These are phyloP conservation scores for Syngnathus rostellatus DNA, from an alignment of 2,797 vertebrate species.

Conservation along the genomic window DNA sequence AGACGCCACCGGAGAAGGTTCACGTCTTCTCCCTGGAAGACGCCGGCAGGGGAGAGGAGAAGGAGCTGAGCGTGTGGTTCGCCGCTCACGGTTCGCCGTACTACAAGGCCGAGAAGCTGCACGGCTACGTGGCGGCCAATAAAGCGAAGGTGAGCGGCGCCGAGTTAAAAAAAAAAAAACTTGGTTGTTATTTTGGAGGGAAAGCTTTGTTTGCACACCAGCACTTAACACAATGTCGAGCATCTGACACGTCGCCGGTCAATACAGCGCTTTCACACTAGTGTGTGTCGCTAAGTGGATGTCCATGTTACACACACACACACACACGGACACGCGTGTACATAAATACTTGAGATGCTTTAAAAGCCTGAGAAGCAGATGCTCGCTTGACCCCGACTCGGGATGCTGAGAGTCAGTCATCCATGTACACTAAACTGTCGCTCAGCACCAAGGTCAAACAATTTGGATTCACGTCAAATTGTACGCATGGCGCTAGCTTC, in stretches of 20 bases:
- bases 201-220: not conserved
- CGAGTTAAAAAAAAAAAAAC: not conserved
- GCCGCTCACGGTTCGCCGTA: slow-evolving; percentile 70
- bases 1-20: slow-evolving; percentile 61
- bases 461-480: not conserved
- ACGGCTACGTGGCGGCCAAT: slow-evolving; percentile 72
- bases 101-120: slow-evolving; percentile 77
- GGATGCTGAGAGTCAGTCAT: slow-evolving; percentile 10
- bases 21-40: slow-evolving; percentile 77
- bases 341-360: slow-evolving; percentile 50
- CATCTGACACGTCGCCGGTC: not conserved
- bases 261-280: not conserved
- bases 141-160: slow-evolving; percentile 65
- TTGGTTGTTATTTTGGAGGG: not conserved
- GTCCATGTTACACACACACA: slow-evolving; percentile 1
- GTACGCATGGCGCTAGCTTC: not conserved
- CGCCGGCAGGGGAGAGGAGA: slow-evolving; percentile 24
- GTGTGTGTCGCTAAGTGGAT: not conserved
- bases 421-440: not conserved
- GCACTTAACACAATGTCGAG: not conserved
- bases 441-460: not conserved
- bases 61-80: slow-evolving; percentile 75
- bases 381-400: slow-evolving; percentile 21
- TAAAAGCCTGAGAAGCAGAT: slow-evolving; percentile 36
- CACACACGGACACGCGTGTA: slow-evolving; percentile 7